These are phyloP conservation scores for Asteroscopus sphinx DNA, from an alignment of 2,888 invertebrate species.

Conservation along the genomic window DNA sequence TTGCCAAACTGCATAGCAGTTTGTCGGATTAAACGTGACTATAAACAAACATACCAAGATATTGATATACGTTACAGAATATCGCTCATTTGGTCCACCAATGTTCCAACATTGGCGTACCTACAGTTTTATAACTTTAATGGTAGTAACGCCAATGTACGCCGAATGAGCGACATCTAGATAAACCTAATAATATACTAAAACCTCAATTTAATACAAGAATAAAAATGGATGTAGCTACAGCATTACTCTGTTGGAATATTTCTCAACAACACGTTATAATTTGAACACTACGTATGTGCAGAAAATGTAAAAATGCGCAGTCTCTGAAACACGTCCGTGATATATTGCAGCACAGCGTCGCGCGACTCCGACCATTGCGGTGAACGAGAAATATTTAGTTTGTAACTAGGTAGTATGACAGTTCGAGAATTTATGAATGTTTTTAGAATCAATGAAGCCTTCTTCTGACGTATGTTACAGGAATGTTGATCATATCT, in stretches of 20 bases:
- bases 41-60: too few relatives aligned
- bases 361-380: constrained; percentile 6
- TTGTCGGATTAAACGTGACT: too few relatives aligned
- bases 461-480: neutral
- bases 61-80: too few relatives aligned
- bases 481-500: constrained; percentile 14
- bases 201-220: constrained; percentile 4
- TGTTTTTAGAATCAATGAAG: neutral
- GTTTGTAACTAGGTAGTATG: constrained; percentile 5
- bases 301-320: constrained; percentile 3
- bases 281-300: constrained; percentile 5
- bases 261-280: constrained; percentile 13
- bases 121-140: too few relatives aligned
- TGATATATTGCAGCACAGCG: constrained; percentile 12
- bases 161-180: too few relatives aligned
- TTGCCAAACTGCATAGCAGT: too few relatives aligned
- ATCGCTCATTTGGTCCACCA: too few relatives aligned
- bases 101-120: too few relatives aligned
- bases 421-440: constrained; percentile 17
- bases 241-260: constrained; percentile 6
- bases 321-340: constrained; percentile 1
- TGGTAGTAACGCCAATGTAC: too few relatives aligned
- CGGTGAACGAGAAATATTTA: constrained; percentile 10
- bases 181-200: neutral
- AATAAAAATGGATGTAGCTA: constrained; percentile 6